Evolutionary conservation across 2,113 vertebrate genomes (phyloP).

Genomic region (Oostethus manadensis): DNA sequence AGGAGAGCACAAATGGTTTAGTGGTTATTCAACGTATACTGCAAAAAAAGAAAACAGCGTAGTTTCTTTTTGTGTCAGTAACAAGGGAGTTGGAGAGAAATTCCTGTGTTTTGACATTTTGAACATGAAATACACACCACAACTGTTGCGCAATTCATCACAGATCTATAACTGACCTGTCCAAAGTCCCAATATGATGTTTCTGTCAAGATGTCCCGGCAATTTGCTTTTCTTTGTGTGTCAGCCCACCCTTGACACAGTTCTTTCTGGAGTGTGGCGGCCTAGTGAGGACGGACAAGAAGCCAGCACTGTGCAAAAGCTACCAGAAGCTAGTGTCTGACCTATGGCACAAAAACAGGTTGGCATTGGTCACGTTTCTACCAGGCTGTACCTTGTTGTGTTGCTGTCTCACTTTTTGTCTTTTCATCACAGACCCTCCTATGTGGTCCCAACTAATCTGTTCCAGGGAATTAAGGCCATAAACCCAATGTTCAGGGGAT

Average conservation of each 20-base stretch:
- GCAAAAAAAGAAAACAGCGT: too few species aligned
- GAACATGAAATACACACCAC: too few species aligned
- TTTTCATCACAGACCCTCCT: conserved; percentile 80
- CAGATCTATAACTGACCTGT: too few species aligned
- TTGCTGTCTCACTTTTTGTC: conserved; percentile 3
- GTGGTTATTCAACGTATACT: too few species aligned
- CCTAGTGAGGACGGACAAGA: conserved; percentile 93
- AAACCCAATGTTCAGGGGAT: conserved; percentile 95
- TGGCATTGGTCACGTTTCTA: neutral
- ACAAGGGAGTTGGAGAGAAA: too few species aligned
- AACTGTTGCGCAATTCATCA: too few species aligned
- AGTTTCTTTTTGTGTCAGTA: too few species aligned
- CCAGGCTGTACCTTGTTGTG: neutral
- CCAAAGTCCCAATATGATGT: neutral
- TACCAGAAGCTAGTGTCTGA: conserved; percentile 97
- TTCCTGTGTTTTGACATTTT: too few species aligned
- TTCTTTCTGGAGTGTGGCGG: conserved; percentile 95
- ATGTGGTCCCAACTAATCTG: conserved; percentile 90
- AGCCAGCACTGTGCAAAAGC: conserved; percentile 95
- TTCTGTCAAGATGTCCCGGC: neutral
- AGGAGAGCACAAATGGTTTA: too few species aligned
- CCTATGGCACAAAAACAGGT: conserved; percentile 98
- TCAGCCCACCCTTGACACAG: conserved; percentile 89
- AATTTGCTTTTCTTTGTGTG: neutral
- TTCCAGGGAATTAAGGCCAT: conserved; percentile 98